A percentile compares a stretch with the other conserved stretches of the same genome.
Evolutionary conservation across 2,113 vertebrate species (phyloP).

Genomic region (Passer montanus): DNA sequence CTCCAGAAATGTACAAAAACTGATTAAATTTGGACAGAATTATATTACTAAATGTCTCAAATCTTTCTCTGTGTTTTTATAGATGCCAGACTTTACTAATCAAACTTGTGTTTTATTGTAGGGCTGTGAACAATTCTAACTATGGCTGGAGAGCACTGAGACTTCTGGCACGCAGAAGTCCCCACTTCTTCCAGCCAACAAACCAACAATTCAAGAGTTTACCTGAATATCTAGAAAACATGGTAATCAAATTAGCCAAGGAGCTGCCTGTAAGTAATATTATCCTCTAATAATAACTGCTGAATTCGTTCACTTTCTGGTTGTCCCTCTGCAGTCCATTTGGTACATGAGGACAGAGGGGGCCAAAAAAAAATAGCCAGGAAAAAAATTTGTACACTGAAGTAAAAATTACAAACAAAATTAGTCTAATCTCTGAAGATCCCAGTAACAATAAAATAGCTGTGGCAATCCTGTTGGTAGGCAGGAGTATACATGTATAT

Average conservation of each 20-base stretch:
- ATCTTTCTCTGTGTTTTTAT: not conserved
- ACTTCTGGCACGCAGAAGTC: conserved; percentile 92
- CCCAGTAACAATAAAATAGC: not conserved
- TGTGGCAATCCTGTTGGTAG: not conserved
- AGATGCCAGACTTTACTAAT: not conserved
- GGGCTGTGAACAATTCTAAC: conserved; percentile 95
- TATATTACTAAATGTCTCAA: not conserved
- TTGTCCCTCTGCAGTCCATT: not conserved
- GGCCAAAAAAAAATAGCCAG: fast-evolving
- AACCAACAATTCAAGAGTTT: conserved; percentile 98
- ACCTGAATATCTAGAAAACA: conserved; percentile 96
- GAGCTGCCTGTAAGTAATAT: conserved; percentile 90
- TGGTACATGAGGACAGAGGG: not conserved
- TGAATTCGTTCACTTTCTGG: not conserved
- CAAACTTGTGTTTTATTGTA: conserved; percentile 40
- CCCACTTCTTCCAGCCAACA: conserved; percentile 98
- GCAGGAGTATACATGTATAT: fast-evolving
- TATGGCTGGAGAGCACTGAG: conserved; percentile 96
- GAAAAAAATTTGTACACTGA: not conserved
- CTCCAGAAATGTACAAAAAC: not conserved
- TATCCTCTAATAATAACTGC: not conserved
- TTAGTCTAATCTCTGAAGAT: not conserved
- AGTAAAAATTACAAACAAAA: not conserved
- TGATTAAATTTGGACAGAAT: not conserved
- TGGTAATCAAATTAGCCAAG: conserved; percentile 99